These are phyloP conservation scores for Natator depressus DNA, from an alignment of 2,113 vertebrate genomes.

Conservation along the genomic window DNA sequence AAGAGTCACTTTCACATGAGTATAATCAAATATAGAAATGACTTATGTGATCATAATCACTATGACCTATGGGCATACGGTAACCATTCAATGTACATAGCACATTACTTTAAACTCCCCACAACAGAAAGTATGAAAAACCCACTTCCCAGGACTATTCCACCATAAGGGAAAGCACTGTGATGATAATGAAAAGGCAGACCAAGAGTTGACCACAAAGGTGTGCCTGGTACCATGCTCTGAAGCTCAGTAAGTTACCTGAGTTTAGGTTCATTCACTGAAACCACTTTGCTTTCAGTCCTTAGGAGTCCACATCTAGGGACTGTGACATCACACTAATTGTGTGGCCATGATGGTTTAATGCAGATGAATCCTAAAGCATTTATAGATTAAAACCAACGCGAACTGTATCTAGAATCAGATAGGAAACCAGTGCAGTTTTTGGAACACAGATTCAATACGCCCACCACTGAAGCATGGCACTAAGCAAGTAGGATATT, in stretches of 20 bases:
- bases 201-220: not conserved
- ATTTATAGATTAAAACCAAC: not conserved
- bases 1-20: not conserved
- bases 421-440: not conserved
- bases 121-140: not conserved
- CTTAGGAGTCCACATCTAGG: not conserved
- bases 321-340: not conserved
- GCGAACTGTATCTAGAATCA: not conserved
- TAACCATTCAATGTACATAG: not conserved
- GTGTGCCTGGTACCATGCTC: not conserved
- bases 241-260: fast-evolving
- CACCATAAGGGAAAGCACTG: not conserved
- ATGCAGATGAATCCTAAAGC: not conserved
- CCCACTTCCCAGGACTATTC: not conserved
- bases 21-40: not conserved
- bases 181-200: not conserved
- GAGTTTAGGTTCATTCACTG: not conserved
- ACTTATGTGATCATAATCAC: not conserved
- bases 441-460: not conserved
- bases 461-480: not conserved
- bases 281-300: not conserved
- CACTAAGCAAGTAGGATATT: not conserved
- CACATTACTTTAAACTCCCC: not conserved
- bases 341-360: not conserved
- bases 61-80: not conserved